These are phyloP conservation scores for Steromphala cineraria DNA, from an alignment of 2,888 invertebrate genomes.

Conservation along the genomic window DNA sequence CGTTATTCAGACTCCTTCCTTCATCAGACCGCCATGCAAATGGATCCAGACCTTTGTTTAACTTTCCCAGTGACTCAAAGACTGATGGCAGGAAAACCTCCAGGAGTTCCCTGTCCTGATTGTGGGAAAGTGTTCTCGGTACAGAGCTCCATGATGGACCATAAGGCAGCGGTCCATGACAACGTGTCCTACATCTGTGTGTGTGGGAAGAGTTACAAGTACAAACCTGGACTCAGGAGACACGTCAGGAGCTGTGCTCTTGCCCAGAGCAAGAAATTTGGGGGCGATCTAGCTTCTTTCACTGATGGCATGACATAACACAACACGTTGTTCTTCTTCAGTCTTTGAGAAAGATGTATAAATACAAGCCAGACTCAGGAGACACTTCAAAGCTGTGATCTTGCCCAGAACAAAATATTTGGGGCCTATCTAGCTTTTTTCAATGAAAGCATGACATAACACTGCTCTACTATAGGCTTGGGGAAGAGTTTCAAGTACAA, in stretches of 20 bases:
- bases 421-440: no score
- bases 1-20: no score
- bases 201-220: conserved; percentile 4
- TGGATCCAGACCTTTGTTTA: no score
- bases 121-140: neutral
- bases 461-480: no score
- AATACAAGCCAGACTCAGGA: neutral
- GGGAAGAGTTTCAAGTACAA: no score
- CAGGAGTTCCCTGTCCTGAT: neutral
- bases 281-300: neutral
- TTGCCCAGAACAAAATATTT: no score
- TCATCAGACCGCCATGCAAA: no score
- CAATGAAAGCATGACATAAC: no score
- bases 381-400: neutral
- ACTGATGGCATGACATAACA: no score
- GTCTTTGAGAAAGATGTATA: neutral
- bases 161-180: neutral
- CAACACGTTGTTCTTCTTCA: neutral
- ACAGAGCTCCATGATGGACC: conserved; percentile 1
- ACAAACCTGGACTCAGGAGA: neutral
- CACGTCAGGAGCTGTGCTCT: neutral
- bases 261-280: neutral
- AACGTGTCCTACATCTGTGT: neutral
- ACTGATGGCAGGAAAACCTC: neutral
- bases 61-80: no score